These are phyloP conservation scores for Nycticebus coucang DNA, from an alignment of 2,113 vertebrate species.

Conservation along the genomic window DNA sequence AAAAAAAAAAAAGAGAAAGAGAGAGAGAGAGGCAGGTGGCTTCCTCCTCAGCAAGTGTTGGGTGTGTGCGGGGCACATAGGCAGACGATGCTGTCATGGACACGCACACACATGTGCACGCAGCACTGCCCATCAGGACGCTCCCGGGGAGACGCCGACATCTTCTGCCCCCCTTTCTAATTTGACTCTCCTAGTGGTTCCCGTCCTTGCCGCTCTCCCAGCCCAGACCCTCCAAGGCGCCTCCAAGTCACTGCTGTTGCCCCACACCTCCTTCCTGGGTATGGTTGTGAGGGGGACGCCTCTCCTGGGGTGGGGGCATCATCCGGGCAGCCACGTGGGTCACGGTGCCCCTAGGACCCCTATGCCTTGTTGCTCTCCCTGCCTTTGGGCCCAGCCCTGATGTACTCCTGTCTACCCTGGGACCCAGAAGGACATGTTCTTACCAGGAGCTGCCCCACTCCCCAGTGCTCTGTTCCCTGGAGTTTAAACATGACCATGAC, in stretches of 20 bases:
- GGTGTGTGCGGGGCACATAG: not conserved
- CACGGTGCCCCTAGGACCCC: rapidly evolving
- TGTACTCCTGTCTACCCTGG: rapidly evolving
- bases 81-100: not conserved
- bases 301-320: rapidly evolving
- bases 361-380: not conserved
- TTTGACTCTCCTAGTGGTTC: not conserved
- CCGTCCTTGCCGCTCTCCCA: rapidly evolving
- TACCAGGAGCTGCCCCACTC: not conserved
- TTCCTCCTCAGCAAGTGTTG: not conserved
- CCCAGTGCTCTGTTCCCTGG: not conserved
- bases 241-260: not conserved
- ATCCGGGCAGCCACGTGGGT: rapidly evolving
- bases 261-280: not conserved
- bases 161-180: not conserved
- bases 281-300: rapidly evolving
- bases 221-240: not conserved
- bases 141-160: not conserved
- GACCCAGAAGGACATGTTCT: not conserved
- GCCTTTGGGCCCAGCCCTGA: not conserved
- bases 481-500: rapidly evolving
- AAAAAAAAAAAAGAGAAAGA: not conserved
- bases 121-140: rapidly evolving
- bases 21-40: not conserved
- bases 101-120: not conserved